phyloP scores from a whole-genome alignment of 1,140 invertebrate species.

The Leguminivora glycinivorella region DNA sequence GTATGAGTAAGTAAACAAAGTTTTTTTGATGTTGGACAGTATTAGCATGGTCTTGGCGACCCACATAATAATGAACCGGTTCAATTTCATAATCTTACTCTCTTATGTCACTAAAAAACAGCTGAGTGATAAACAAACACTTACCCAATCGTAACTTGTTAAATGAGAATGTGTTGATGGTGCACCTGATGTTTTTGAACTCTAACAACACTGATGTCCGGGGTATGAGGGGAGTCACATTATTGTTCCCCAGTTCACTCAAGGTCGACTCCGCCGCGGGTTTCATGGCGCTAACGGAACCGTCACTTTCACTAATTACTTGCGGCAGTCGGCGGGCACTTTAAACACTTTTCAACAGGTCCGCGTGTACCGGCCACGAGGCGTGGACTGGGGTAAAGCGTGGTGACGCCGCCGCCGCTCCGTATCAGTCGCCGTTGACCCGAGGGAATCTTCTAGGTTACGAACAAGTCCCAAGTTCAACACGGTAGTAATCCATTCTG shows the following conservation, averaged over 20 bases:
- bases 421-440: background rate
- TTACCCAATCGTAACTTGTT: slow-evolving; percentile 65
- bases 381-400: background rate
- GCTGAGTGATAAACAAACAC: slow-evolving; percentile 44
- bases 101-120: slow-evolving; percentile 15
- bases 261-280: slow-evolving; percentile 41
- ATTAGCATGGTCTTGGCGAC: background rate
- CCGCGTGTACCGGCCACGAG: background rate
- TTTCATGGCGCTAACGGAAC: slow-evolving; percentile 48
- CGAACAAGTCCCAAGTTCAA: slow-evolving; percentile 1
- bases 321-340: background rate
- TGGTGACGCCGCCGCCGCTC: background rate
- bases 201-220: slow-evolving; percentile 82
- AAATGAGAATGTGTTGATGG: slow-evolving; percentile 72
- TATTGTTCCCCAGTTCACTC: slow-evolving; percentile 65
- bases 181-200: slow-evolving; percentile 85
- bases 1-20: background rate
- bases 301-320: slow-evolving; percentile 35
- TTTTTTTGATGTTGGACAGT: background rate
- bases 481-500: slow-evolving; percentile 21
- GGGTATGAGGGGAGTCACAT: slow-evolving; percentile 63
- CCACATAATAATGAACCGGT: slow-evolving; percentile 9
- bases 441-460: slow-evolving; percentile 22
- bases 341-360: slow-evolving; percentile 1
- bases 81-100: slow-evolving; percentile 1